Conservation (phyloP, 2,797 vertebrate genomes). For the Coilia nasus region DNA sequence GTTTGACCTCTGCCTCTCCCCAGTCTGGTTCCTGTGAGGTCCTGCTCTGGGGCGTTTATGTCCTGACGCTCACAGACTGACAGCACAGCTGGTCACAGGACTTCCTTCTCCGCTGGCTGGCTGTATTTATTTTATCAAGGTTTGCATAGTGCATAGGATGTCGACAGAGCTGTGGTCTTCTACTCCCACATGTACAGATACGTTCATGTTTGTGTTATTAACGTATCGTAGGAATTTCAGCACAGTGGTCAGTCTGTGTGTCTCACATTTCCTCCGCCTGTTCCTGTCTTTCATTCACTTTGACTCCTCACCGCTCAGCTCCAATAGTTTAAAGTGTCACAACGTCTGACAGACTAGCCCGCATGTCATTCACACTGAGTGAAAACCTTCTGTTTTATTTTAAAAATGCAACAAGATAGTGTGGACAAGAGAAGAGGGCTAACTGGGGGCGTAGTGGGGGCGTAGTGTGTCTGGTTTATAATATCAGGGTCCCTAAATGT, state of each 20-base stretch:
- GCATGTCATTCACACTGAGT: not conserved
- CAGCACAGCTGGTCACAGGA: too few relatives aligned
- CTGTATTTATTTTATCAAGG: too few relatives aligned
- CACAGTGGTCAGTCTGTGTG: not conserved
- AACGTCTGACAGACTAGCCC: not conserved
- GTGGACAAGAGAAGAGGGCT: not conserved
- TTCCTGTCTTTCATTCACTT: not conserved
- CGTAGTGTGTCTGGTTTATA: too few relatives aligned
- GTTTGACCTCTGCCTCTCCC: too few relatives aligned
- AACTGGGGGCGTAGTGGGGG: too few relatives aligned
- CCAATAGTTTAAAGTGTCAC: not conserved
- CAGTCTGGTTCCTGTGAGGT: too few relatives aligned
- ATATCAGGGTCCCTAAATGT: too few relatives aligned
- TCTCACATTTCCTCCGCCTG: not conserved
- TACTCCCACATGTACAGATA: not conserved
- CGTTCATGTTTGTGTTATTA: not conserved
- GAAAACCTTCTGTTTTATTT: not conserved
- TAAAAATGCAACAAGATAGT: not conserved
- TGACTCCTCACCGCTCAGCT: not conserved
- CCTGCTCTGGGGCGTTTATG: too few relatives aligned
- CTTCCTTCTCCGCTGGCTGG: too few relatives aligned
- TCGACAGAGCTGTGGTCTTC: not conserved
- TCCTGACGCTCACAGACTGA: too few relatives aligned
- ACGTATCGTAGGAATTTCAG: not conserved
- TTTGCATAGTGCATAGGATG: too few relatives aligned